A percentile compares a stretch with the other conserved stretches of the same genome.
Conservation (phyloP, 2,797 vertebrate genomes). For the Vipera latastei region DNA sequence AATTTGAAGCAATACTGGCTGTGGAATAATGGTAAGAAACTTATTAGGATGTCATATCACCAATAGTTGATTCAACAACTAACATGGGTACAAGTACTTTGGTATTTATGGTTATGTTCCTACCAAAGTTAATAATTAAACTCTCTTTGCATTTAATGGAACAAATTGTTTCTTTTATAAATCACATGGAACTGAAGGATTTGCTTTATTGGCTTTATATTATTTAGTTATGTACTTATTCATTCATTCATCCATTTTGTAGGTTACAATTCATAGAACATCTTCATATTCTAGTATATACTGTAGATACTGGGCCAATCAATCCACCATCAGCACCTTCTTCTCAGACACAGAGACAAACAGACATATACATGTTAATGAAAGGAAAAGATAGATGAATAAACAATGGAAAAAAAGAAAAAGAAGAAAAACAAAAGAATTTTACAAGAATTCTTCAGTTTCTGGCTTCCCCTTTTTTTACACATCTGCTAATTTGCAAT, state of each 20-base stretch:
- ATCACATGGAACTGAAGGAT: neutral
- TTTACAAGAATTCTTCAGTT: neutral
- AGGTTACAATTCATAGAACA: neutral
- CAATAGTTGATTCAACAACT: neutral
- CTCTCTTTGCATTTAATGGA: neutral
- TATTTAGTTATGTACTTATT: neutral
- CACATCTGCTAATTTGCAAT: neutral
- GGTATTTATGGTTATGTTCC: neutral
- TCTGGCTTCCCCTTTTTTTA: neutral
- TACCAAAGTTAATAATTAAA: neutral
- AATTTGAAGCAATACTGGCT: neutral
- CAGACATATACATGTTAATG: neutral
- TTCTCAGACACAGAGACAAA: neutral
- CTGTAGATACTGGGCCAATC: neutral
- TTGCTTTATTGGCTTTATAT: neutral
- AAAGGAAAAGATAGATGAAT: neutral
- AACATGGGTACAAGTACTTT: neutral
- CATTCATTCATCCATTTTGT: neutral
- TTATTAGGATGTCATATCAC: neutral
- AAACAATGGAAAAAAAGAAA: neutral
- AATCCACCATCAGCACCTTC: neutral
- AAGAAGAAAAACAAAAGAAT: neutral
- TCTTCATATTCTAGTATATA: neutral
- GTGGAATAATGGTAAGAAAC: neutral
- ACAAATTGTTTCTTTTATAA: neutral